phyloP scores from a whole-genome alignment of 2,888 invertebrate species.

The Druceiella hillmani region DNA sequence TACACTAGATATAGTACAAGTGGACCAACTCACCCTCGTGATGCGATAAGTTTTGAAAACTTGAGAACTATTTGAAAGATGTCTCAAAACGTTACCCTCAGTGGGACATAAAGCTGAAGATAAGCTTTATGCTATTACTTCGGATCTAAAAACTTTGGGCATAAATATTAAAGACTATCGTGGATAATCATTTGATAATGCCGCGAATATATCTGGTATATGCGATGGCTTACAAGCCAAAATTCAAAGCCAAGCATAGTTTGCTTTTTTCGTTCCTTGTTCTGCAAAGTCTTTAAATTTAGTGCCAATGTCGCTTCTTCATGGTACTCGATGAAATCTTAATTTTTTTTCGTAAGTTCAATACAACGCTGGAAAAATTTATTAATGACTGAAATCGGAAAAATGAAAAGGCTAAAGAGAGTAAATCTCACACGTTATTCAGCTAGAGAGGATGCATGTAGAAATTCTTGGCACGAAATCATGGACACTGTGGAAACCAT shows the following conservation, averaged over 20 bases:
- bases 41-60: constrained; percentile 19
- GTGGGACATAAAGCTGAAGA: constrained; percentile 17
- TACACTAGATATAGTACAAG: constrained; percentile 21
- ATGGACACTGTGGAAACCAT: constrained; percentile 18
- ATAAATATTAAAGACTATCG: too few relatives aligned
- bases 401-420: constrained; percentile 26
- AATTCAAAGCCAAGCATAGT: constrained; percentile 12
- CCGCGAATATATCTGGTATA: constrained; percentile 19
- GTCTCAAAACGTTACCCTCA: constrained; percentile 20
- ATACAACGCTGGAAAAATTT: too few relatives aligned
- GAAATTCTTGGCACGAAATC: constrained; percentile 23
- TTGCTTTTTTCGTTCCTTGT: constrained; percentile 16
- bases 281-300: constrained; percentile 20
- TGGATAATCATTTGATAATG: constrained; percentile 21
- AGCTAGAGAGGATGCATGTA: constrained; percentile 25
- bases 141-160: too few relatives aligned
- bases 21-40: constrained; percentile 25
- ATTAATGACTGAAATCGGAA: too few relatives aligned
- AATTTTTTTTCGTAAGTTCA: constrained; percentile 17
- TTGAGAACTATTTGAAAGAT: too few relatives aligned
- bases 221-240: constrained; percentile 16
- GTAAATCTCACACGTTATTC: constrained; percentile 28
- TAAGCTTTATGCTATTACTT: constrained; percentile 8
- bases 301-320: constrained; percentile 18
- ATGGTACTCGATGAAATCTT: constrained; percentile 20